phyloP scores from a whole-genome alignment of 30 jellyfish, hydroid and myxozoan species.

The Cassiopea xamachana region DNA sequence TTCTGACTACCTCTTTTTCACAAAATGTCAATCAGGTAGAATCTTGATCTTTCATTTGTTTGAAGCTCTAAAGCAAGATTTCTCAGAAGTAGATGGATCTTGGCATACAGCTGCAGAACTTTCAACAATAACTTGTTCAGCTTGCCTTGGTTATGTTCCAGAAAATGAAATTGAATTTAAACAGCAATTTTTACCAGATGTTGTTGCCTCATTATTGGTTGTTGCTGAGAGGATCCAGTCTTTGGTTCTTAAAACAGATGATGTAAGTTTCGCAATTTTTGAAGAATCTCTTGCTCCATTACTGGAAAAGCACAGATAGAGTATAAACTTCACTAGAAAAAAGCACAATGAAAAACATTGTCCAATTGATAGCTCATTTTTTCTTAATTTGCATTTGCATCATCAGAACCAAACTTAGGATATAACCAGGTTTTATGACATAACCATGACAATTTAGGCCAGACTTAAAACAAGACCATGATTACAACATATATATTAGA shows the following conservation, averaged over 20 bases:
- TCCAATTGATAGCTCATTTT: no score
- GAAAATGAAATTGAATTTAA: slow-evolving; percentile 51
- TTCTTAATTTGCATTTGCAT: no score
- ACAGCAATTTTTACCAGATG: slow-evolving; percentile 75
- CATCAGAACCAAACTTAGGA: no score
- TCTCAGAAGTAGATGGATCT: slow-evolving; percentile 41
- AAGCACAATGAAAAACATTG: no score
- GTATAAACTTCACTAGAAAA: no score
- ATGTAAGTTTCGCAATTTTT: slow-evolving; percentile 16
- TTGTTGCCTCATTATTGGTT: slow-evolving; percentile 50
- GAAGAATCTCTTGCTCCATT: background rate
- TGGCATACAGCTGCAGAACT: slow-evolving; percentile 74
- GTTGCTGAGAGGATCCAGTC: slow-evolving; percentile 63
- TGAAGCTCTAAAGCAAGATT: slow-evolving; percentile 67
- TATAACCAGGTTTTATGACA: no score
- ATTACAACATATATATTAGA: no score
- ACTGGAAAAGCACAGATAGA: no score
- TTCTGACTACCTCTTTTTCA: no score
- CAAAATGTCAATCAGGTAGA: no score
- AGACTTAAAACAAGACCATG: no score
- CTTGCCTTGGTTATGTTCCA: slow-evolving; percentile 77
- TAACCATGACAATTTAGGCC: no score
- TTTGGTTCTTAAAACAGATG: slow-evolving; percentile 12
- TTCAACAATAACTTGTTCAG: slow-evolving; percentile 57
- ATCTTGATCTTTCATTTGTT: background rate